phyloP scores from a whole-genome alignment of 64 coral and sea anemone genomes.

The Montipora cactus region DNA sequence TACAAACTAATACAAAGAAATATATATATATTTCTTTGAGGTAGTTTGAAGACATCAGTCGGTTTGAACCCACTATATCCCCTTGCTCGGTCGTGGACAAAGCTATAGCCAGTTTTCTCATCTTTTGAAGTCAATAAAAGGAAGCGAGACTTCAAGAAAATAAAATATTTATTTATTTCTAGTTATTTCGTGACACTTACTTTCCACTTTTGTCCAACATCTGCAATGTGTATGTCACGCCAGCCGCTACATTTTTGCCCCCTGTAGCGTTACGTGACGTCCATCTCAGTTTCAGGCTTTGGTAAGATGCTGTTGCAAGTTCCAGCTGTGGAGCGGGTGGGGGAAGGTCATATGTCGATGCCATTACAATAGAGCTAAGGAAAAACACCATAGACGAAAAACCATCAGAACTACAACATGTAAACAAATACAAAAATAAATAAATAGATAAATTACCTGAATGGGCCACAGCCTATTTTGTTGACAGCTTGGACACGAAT shows the following conservation, averaged over 20 bases:
- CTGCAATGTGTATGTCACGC: constrained; percentile 75
- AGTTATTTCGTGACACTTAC: constrained; percentile 18
- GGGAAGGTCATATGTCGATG: constrained; percentile 72
- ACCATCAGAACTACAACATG: not conserved
- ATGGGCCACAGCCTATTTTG: constrained; percentile 96
- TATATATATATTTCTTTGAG: no score
- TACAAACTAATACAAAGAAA: no score
- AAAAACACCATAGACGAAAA: not conserved
- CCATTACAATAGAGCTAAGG: constrained; percentile 51
- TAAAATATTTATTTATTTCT: not conserved
- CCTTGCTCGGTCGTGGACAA: no score
- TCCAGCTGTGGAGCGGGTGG: constrained; percentile 79
- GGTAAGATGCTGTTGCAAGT: constrained; percentile 78
- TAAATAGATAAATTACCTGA: constrained; percentile 65
- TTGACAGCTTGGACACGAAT: constrained; percentile 97
- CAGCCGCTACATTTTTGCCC: constrained; percentile 49
- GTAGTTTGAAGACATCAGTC: no score
- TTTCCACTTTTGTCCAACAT: constrained; percentile 85
- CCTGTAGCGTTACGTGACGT: constrained; percentile 22
- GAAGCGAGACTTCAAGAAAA: no score
- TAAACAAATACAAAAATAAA: not conserved
- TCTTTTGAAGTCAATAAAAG: no score
- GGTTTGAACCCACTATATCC: no score
- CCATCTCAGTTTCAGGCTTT: constrained; percentile 87
- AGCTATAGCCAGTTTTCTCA: no score